Base-by-base conservation (phyloP, 2,888 invertebrate genomes). In the Alcis repandata region DNA sequence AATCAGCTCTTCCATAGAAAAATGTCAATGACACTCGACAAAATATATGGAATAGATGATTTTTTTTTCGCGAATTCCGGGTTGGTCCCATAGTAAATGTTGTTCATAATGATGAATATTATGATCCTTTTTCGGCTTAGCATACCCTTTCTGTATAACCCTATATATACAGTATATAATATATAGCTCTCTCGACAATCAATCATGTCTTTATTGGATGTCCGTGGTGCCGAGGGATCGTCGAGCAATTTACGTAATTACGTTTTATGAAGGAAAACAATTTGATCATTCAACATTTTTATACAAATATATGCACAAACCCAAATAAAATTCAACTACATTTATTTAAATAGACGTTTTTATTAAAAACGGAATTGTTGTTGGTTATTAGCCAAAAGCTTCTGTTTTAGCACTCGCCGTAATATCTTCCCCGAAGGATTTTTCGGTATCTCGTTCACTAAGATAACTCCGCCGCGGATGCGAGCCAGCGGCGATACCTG, bases 381-480 rank as follows among this genome's bases (percentile, higher is more conserved):
- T 17, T 19, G 6, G 20, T 20, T 43, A 9, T 54, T 15, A 8
- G 27, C 13, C 10, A 38, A 40, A 38, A 69, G 46, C 46, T 60
- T 72, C 22, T 68, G 59, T 60, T 86, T 84, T 8, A 94, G 78
- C 59, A 86, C 75, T 56, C 95, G 90, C 52, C 96, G 89, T 54
- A 96, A 84, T 73, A 96, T 73, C 54, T 75, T 75, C 36, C 75
- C 96, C 59, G 95, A 94, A 0, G 95, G 89, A 73, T 94, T 95
- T 83, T 95, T 95, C 20, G 96, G 96, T 75, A 96, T 95, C 54
- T 89, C 91, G 13, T 94, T 86, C 0, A 96, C 79, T 80, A 96
- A 96, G 61, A 88, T 82, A 13, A 96, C 94, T 2, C 96, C 95
- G n/a, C 95, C 96, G 65, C 95, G 91, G 9, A 96, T 86, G 70